These are phyloP conservation scores for Capricornis sumatraensis DNA, from an alignment of 2,113 vertebrate genomes.

Conservation along the genomic window DNA sequence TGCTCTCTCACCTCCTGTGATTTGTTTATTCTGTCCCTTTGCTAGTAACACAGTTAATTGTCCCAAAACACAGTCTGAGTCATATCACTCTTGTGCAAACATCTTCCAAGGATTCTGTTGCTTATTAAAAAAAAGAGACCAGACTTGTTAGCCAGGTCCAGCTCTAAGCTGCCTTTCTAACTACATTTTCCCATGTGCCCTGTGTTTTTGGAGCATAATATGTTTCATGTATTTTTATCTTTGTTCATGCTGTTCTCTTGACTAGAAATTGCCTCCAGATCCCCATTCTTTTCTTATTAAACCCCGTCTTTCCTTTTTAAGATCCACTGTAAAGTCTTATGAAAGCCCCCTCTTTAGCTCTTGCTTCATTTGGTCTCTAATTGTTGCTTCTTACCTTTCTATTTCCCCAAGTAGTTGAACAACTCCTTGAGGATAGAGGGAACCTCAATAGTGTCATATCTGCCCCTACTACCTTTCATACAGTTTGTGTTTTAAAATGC, in stretches of 20 bases:
- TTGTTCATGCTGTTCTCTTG: neutral
- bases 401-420: neutral
- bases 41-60: neutral
- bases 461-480: neutral
- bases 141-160: neutral
- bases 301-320: neutral
- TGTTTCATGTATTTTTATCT: slow-evolving; percentile 16
- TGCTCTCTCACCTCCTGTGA: neutral
- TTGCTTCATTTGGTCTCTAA: neutral
- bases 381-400: slow-evolving; percentile 22
- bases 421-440: neutral
- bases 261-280: neutral
- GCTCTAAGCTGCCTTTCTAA: neutral
- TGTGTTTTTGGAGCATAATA: slow-evolving; percentile 10
- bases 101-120: neutral
- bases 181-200: neutral
- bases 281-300: neutral
- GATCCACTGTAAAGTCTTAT: neutral
- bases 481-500: slow-evolving; percentile 22
- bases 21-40: neutral
- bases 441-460: neutral
- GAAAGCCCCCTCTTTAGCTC: neutral
- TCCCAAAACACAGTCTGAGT: neutral
- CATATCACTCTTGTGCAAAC: neutral
- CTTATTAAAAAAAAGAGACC: neutral